Conservation (phyloP, 1,140 invertebrate species). For the Heliconius nattereri region DNA sequence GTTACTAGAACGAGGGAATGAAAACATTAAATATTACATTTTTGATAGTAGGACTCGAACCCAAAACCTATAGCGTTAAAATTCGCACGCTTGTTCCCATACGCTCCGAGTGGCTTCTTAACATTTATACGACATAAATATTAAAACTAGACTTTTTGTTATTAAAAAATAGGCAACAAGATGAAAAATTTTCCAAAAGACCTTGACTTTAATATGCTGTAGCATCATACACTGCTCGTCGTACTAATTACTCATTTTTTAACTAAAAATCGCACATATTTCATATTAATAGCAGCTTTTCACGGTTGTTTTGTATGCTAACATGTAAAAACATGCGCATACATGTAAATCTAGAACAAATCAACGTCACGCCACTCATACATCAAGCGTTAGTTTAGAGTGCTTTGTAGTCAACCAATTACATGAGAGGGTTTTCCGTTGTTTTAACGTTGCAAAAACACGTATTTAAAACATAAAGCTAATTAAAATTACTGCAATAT, state of each 20-base stretch:
- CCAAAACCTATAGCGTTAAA: too few relatives aligned
- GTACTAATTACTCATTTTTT: conserved; percentile 8
- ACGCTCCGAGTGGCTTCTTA: too few relatives aligned
- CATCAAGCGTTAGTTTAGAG: conserved; percentile 28
- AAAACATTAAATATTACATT: too few relatives aligned
- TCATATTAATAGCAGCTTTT: not conserved
- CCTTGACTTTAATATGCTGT: not conserved
- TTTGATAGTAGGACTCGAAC: too few relatives aligned
- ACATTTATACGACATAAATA: not conserved
- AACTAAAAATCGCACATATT: not conserved
- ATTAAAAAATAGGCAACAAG: not conserved
- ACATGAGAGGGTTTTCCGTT: conserved; percentile 2
- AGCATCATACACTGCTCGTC: not conserved
- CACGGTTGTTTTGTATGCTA: not conserved
- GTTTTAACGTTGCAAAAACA: conserved; percentile 7
- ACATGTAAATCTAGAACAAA: conserved; percentile 32
- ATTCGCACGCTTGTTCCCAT: too few relatives aligned
- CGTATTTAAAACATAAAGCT: not conserved
- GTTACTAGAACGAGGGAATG: too few relatives aligned
- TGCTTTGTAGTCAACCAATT: conserved; percentile 33
- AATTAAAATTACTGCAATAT: not conserved
- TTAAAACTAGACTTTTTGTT: not conserved
- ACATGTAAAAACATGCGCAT: conserved; percentile 19
- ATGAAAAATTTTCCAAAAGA: not conserved
- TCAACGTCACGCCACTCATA: conserved; percentile 29